Base-by-base conservation (phyloP, 2,797 vertebrate species). In the Lepilemur septentrionalis region DNA sequence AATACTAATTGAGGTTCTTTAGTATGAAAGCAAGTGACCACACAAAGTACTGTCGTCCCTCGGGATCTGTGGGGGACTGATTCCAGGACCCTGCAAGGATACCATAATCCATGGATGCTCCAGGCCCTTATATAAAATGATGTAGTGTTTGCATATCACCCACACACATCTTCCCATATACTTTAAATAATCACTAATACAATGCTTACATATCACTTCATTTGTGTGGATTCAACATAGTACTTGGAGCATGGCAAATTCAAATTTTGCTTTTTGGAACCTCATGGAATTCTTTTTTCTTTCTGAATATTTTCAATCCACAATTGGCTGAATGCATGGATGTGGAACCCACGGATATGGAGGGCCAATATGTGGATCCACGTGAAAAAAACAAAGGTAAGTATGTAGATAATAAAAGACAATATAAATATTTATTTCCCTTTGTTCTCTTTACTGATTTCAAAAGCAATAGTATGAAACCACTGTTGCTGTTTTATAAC, bases 351-450 rank as follows among this genome's bases (percentile, higher is more conserved):
- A 17, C 22, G n/a, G 50, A 38, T 55, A 35, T 55, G 50, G 50
- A 55, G 22, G n/a, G 52, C 50, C 23, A 13, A 79, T 23, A 88
- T 28, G 41, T 75, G 41, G 79, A 48, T 79, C 35, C 43, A 79
- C 12, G 35, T 76, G 30, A 65, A 61, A 91, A 91, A 91, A 48
- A 79, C 82, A 90, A 63, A 65, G n/a, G 32, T 84, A 85, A 76
- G 46, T 90, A 85, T n/a, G 48, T 35, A 90, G 57, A 69, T 89
- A 70, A 86, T 82, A 61, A 86, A 83, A 81, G 57, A 69, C 14
- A 70, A 86, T 87, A 32, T 80, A 73, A 67, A 76, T 78, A 83
- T 93, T 75, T 92, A 20, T 69, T 95, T 73, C 72, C 78, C 41
- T 86, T 89, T 41, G 18, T 59, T 93, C 32, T 43, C 46, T 57